A percentile compares a stretch with the other conserved stretches of the same genome.
Conservation (phyloP, 2,888 invertebrate genomes). For the Synergus gifuensis region DNA sequence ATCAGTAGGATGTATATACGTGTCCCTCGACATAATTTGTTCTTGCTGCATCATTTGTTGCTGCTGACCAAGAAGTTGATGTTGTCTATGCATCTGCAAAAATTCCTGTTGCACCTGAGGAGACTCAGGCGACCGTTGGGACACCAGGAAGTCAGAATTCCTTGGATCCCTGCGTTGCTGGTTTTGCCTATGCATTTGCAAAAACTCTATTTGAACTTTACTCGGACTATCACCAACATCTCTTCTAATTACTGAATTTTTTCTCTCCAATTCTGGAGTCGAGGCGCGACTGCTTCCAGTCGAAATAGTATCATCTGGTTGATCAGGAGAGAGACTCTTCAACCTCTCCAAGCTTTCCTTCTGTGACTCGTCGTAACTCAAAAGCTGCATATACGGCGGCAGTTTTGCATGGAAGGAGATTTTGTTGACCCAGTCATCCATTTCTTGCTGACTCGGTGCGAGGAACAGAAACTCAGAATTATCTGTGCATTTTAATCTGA, state of each 20-base stretch:
- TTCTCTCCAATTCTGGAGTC: conserved; percentile 77
- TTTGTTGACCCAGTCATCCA: conserved; percentile 95
- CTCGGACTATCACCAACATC: conserved; percentile 67
- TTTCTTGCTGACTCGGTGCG: conserved; percentile 84
- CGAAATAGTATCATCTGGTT: conserved; percentile 70
- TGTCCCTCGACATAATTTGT: conserved; percentile 61
- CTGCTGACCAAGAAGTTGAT: conserved; percentile 73
- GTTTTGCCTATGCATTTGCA: conserved; percentile 71
- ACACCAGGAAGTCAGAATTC: conserved; percentile 63
- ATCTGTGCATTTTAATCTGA: conserved; percentile 91
- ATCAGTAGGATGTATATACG: conserved; percentile 71
- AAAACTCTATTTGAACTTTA: conserved; percentile 72
- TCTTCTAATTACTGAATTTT: conserved; percentile 75
- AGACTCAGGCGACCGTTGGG: conserved; percentile 60
- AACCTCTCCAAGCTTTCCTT: conserved; percentile 74
- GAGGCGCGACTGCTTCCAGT: conserved; percentile 78
- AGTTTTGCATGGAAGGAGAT: conserved; percentile 95
- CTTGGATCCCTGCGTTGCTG: conserved; percentile 74
- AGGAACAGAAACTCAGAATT: conserved; percentile 96
- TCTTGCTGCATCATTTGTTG: conserved; percentile 71
- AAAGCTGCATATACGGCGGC: conserved; percentile 92
- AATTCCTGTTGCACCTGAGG: conserved; percentile 80
- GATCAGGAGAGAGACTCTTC: conserved; percentile 67
- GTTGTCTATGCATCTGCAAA: conserved; percentile 78
- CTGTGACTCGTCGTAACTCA: conserved; percentile 87